A percentile compares a stretch with the other conserved stretches of the same genome.
Evolutionary conservation across 2,797 vertebrate species (phyloP).

Genomic region (Phoxinus dragarum): DNA sequence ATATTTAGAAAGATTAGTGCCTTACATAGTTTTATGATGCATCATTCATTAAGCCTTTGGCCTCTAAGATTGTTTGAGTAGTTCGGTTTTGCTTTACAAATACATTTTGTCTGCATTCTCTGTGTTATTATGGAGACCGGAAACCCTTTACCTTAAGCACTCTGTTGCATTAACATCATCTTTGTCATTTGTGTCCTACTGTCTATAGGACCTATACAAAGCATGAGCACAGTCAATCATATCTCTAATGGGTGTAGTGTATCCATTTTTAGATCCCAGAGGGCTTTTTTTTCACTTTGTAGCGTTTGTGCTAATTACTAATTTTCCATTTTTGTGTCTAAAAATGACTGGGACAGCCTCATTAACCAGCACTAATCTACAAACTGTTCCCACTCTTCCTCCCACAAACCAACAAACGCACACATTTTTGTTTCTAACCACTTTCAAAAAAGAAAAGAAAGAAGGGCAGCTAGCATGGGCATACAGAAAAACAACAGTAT

Average conservation of each 20-base stretch:
- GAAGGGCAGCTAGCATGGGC: not conserved
- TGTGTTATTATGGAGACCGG: not conserved
- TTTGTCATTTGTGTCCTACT: not conserved
- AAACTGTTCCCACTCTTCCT: not conserved
- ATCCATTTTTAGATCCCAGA: not conserved
- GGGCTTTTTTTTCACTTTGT: not conserved
- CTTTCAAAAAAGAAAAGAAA: not conserved
- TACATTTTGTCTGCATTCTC: not conserved
- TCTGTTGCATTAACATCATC: not conserved
- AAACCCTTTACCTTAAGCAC: not conserved
- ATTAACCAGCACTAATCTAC: conserved; percentile 22
- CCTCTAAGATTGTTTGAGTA: not conserved
- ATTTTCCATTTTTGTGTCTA: conserved; percentile 7
- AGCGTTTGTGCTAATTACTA: not conserved
- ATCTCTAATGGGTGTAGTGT: not conserved
- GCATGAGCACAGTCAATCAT: not conserved
- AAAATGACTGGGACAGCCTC: conserved; percentile 19
- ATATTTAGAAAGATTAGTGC: conserved; percentile 16
- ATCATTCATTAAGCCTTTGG: not conserved
- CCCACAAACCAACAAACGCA: conserved; percentile 17
- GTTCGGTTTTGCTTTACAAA: not conserved
- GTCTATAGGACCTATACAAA: not conserved
- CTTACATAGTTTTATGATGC: conserved; percentile 17
- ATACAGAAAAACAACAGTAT: not conserved
- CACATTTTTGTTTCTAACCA: conserved; percentile 12